phyloP scores from a whole-genome alignment of 2,888 invertebrate genomes.

The Aproaerema taeniolella region DNA sequence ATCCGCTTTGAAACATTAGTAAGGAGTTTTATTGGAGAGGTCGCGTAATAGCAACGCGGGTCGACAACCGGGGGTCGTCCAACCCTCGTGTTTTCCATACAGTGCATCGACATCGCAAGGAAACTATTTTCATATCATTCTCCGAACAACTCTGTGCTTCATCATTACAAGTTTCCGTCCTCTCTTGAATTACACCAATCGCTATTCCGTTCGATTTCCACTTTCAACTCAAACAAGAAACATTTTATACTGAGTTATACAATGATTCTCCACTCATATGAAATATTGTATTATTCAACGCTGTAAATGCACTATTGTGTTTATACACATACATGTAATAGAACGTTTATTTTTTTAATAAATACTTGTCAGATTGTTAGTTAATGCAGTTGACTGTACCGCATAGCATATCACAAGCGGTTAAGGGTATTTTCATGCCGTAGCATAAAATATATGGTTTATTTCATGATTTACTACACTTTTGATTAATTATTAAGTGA shows the following conservation, averaged over 20 bases:
- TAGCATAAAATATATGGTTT: too few species aligned
- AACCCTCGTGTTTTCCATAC: slow-evolving; percentile 25
- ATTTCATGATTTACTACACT: too few species aligned
- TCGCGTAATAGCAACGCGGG: slow-evolving; percentile 11
- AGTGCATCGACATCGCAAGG: slow-evolving; percentile 27
- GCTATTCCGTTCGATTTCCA: slow-evolving; percentile 36
- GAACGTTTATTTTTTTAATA: slow-evolving; percentile 1
- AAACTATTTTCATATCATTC: slow-evolving; percentile 47
- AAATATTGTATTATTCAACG: slow-evolving; percentile 3
- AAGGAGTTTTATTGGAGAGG: too few species aligned
- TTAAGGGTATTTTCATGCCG: too few species aligned
- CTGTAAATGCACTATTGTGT: slow-evolving; percentile 3
- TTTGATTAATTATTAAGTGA: too few species aligned
- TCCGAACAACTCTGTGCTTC: slow-evolving; percentile 28
- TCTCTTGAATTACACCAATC: slow-evolving; percentile 34
- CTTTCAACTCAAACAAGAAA: slow-evolving; percentile 26
- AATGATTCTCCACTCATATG: too few species aligned
- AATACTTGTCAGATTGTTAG: too few species aligned
- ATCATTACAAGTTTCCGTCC: slow-evolving; percentile 34
- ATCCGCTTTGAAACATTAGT: too few species aligned
- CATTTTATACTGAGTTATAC: slow-evolving; percentile 5
- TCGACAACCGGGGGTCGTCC: slow-evolving; percentile 25
- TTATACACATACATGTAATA: slow-evolving; percentile 4
- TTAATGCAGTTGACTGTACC: too few species aligned
- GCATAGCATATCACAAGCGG: too few species aligned